Percentiles rank a stretch among this genome's conserved stretches.
Evolutionary conservation across 2,113 vertebrate genomes (phyloP).

Genomic region (Campylorhamphus procurvoides): DNA sequence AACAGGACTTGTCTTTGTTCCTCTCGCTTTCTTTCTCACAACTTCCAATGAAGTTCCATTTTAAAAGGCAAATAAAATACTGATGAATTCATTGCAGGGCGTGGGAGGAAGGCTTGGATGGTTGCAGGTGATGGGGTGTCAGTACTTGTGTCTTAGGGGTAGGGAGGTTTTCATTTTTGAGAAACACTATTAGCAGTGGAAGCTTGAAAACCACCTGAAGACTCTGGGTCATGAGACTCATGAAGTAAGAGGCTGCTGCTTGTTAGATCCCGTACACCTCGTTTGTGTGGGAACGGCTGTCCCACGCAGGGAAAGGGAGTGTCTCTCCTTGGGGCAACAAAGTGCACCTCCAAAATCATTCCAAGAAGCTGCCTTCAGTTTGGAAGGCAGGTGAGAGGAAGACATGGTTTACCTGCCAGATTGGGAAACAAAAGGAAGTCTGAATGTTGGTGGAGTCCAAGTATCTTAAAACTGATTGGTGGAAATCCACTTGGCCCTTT

Average conservation of each 20-base stretch:
- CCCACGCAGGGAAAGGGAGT: not conserved
- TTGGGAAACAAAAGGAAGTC: not conserved
- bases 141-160: not conserved
- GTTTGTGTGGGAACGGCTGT: not conserved
- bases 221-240: not conserved
- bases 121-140: constrained; percentile 2
- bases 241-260: constrained; percentile 6
- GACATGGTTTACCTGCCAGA: not conserved
- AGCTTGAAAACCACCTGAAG: constrained; percentile 1
- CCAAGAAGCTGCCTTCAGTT: constrained; percentile 28
- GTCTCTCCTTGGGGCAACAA: not conserved
- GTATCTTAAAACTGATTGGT: not conserved
- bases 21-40: constrained; percentile 29
- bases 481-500: constrained; percentile 30
- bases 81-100: not conserved
- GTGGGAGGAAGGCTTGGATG: not conserved
- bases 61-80: not conserved
- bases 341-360: not conserved
- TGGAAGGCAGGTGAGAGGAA: not conserved
- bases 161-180: constrained; percentile 32
- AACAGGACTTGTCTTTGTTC: not conserved
- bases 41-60: constrained; percentile 17
- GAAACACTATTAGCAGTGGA: constrained; percentile 54
- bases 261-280: not conserved
- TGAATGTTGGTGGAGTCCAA: constrained; percentile 28